Base-by-base conservation (phyloP, 1,140 invertebrate genomes). In the Acromyrmex charruanus region DNA sequence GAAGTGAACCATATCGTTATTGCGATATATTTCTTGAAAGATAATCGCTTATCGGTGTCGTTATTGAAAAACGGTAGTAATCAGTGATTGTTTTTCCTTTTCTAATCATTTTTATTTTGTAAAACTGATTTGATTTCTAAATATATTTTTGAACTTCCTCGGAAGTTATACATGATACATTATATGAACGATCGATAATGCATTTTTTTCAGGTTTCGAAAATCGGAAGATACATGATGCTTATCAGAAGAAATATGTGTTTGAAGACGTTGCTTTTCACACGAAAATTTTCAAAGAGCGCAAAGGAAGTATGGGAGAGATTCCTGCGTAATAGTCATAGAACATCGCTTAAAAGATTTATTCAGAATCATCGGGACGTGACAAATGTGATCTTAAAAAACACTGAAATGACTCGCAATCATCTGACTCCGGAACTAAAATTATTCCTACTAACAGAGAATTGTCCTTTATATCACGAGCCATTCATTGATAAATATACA, bases 401-500 rank as follows among this genome's bases (percentile, higher is more conserved):
- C 16, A 94, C 92, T 5, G 87, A 91, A 61, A 86, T 93, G 25
- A 92, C 91, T 31, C 88, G 86, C 7, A 77, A 92, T 39, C 96
- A 96, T 89, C 92, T 96, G 80, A 96, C 96, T 7, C 96, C 96
- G 0, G 96, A 96, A 89, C 92, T 96, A 49, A 86, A 92, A 16
- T 90, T 97, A 4, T 94, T 95, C 18, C 92, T 96, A n/a, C 94
- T 96, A 10, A 96, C 96, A 0, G 93, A 95, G 0, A 92, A 93
- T 0, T 96, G 96, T 87, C 89, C 94, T 1, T 87, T 96, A 0
- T 97, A 96, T 94, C 90, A 92, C 4, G 94, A 94, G 0, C 91
- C 90, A 1, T 71, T 81, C 25, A 21, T 16, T 14, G 88, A 80
- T 3, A 89, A 93, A 5, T 77, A 93, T 35, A 88, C 90, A 0